Evolutionary conservation across 2,888 invertebrate species (phyloP), one percentile per base, ranked within the genome.

Genomic region (Dasypogon diadema): DNA sequence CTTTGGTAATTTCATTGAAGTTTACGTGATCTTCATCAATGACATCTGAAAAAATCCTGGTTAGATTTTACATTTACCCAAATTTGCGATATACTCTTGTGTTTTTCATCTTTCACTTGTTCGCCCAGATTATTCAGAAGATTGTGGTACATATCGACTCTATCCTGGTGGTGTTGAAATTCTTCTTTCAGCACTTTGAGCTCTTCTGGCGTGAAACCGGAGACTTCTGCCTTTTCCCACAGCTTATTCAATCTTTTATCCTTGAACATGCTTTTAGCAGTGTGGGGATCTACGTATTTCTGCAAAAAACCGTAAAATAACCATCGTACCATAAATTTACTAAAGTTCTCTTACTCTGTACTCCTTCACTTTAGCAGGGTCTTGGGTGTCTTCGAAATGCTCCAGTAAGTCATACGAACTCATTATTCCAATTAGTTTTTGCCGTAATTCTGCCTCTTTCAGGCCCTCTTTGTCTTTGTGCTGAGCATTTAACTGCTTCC

Each of bases 141-240:
- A 54, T 92, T 90, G 84, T 95, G 93, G 83, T 96, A 97, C 82
- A 97, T 92, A 83, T 97, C 94, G 65, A 97, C 91, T 87, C 97
- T 97, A 80, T 96, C 93, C 84, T 97, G 96, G 82, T 98, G 96
- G 84, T 97, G 97, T 18, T 87, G 86, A 82, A 98, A 97, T 85
- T 98, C 98, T 83, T 97, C 94, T 82, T 92, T 93, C 14, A 98
- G 85, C 0, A 94, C 91, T 76, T 91, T 88, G 55, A 98, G 84
- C 85, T 98, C 97, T 79, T 93, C 92, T 77, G 91, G 90, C 21
- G 92, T 92, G 83, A 97, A 96, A n/a, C 96, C 97, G 24, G 94
- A 91, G 22, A 89, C 86, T 87, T 95, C 94, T 0, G 97, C 97
- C 83, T 96, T 96, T 37, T 91, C 89, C 97, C 97, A 97, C 3